Evolutionary conservation across 2,113 vertebrate species (phyloP), one percentile per base, ranked within the genome.

Genomic region (Vimba vimba): DNA sequence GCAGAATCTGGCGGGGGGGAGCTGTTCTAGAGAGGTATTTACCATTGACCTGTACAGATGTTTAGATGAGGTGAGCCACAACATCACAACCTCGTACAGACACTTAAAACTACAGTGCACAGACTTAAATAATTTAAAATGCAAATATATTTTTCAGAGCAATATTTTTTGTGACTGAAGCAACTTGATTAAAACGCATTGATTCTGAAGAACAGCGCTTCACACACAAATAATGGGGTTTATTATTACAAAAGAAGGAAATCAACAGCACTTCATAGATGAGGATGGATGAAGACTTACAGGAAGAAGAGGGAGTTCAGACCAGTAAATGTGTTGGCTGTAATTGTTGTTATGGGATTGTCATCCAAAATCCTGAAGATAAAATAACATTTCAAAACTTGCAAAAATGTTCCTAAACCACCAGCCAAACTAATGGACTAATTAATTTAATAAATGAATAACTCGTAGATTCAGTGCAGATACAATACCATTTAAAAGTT

Each of bases 331-430:
- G 94, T 89, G 79, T 93, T 92, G 88, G 92, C 94, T 50, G 93
- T 94, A 89, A 96, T 90, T 75, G 47, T 93, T 86, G 84, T 92
- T 45, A 95, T 91, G 13, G 94, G 95, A 85, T 96, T 97, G 86
- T 96, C 93, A 90, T 96, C 95, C 92, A 96, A 91, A 90, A 97
- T 93, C 89, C 95, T 96, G 89, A 78, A 2, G 33, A 57, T 36
- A 30, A 79, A 13, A 79, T 5, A 66, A 71, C 68, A 71, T 10
- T 71, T 71, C 10, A 55, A 50, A 64, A 75, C 7, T 6, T 47
- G 13, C 30, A 60, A 50, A 17, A 62, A 73, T n/a, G 9, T 21
- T 27, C 6, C 15, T 25, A 23, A 69, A 19, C 4, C 6, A n/a
- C 11, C 45, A 33, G 43, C 45, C 45, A 52, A 33, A 33, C 7